Evolutionary conservation across 2,888 invertebrate genomes (phyloP), one percentile per base, ranked within the genome.

Genomic region (Caenorhabditis sulstoni): DNA sequence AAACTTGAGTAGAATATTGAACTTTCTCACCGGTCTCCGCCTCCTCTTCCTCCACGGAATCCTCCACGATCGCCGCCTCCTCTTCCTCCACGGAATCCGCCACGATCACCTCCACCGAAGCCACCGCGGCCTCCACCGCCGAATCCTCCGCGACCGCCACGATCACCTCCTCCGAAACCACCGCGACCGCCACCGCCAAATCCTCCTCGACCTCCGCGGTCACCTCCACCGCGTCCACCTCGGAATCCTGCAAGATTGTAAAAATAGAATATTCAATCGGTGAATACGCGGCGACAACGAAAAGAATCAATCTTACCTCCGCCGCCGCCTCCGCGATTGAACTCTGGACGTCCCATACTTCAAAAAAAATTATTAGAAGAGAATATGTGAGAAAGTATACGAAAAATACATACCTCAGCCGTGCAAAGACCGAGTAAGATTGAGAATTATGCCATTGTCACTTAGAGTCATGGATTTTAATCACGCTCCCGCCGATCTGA

Each of bases 131-230:
- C 71, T 23, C 68, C 57, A 7, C 78, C 71, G 57, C 67, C 66
- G 53, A 81, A 81, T 55, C 81, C 79, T n/a, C 80, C 80, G 20
- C 82, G 70, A 9, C 49, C 76, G 14, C 58, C 29, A 29, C 67
- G 76, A 23, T 81, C 82, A 12, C 79, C 71, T 14, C 78, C 81
- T n/a, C 81, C 67, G 47, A 53, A 50, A 11, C 67, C 75, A 52
- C 84, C 76, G 52, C 77, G 68, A 66, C 61, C 74, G 52, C 66
- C 73, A 47, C 78, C 65, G 39, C 66, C 73, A 47, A 86, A 79
- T 73, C 90, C 90, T 66, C 91, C 90, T 9, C 88, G 88, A 73
- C 87, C 91, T 47, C 90, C 90, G 23, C 79, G 70, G 61, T 67
- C 68, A 41, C 85, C 86, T 9, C 81, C 77, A 23, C 82, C 81